Evolutionary conservation across 2,797 vertebrate species (phyloP).

Genomic region (Mormyrus proboscirostris): DNA sequence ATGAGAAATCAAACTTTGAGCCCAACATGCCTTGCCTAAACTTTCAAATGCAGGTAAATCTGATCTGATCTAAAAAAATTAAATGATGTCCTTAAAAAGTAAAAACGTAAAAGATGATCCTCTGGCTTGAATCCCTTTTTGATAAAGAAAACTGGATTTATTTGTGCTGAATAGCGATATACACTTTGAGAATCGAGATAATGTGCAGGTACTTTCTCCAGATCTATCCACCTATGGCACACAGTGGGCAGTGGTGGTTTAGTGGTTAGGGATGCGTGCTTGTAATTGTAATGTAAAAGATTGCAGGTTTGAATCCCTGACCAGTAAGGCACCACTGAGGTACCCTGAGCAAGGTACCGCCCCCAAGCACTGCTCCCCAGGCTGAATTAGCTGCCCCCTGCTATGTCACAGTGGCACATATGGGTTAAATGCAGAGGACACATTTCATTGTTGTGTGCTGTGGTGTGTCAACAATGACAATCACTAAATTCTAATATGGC

Average conservation of each 20-base stretch:
- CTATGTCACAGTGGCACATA: too few species aligned
- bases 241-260: not conserved
- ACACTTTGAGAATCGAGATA: not conserved
- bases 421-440: too few species aligned
- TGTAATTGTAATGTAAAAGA: too few species aligned
- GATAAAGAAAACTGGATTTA: not conserved
- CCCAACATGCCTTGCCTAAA: not conserved
- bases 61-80: not conserved
- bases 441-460: too few species aligned
- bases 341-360: too few species aligned
- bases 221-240: not conserved
- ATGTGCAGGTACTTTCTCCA: not conserved
- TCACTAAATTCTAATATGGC: not conserved
- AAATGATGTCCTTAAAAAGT: not conserved
- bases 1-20: not conserved
- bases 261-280: too few species aligned
- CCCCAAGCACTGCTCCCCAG: too few species aligned
- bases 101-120: not conserved
- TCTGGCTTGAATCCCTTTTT: not conserved
- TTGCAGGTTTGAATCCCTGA: too few species aligned
- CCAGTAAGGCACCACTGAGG: too few species aligned
- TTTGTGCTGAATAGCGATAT: not conserved
- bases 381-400: too few species aligned
- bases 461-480: too few species aligned
- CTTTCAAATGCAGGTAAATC: not conserved